Conservation (phyloP, 2,797 vertebrate genomes). For the Caiman crocodilus region DNA sequence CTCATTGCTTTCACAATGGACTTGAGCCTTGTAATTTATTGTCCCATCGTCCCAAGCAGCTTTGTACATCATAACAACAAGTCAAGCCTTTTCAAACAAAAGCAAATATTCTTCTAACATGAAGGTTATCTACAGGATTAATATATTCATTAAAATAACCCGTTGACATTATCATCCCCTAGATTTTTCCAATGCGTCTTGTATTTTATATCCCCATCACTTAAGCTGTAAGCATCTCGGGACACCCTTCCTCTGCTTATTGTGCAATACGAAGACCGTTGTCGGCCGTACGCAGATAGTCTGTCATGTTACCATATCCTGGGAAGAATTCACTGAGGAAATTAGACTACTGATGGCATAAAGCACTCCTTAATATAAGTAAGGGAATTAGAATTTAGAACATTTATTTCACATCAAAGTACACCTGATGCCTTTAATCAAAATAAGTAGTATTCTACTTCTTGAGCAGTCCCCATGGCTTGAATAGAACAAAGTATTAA, state of each 20-base stretch:
- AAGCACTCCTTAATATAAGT: neutral
- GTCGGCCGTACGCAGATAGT: neutral
- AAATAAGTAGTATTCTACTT: neutral
- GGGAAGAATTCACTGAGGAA: neutral
- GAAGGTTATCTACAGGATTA: neutral
- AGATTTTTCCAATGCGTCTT: neutral
- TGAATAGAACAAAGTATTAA: slow-evolving; percentile 8
- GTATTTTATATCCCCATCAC: neutral
- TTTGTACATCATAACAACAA: neutral
- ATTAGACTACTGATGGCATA: neutral
- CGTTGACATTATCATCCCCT: neutral
- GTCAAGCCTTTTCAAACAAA: neutral
- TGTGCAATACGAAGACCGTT: slow-evolving; percentile 18
- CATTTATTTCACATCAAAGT: neutral
- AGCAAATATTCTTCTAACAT: slow-evolving; percentile 6
- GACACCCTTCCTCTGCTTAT: slow-evolving; percentile 18
- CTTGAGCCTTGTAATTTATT: neutral
- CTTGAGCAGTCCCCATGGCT: neutral
- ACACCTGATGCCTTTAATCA: neutral
- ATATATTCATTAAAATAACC: neutral
- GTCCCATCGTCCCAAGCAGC: neutral
- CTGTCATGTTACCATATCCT: slow-evolving; percentile 5
- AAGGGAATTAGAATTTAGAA: neutral
- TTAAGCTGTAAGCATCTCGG: slow-evolving; percentile 26
- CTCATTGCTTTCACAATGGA: neutral